Base-by-base conservation (phyloP, 2,888 invertebrate species). In the Trichacis sp. region DNA sequence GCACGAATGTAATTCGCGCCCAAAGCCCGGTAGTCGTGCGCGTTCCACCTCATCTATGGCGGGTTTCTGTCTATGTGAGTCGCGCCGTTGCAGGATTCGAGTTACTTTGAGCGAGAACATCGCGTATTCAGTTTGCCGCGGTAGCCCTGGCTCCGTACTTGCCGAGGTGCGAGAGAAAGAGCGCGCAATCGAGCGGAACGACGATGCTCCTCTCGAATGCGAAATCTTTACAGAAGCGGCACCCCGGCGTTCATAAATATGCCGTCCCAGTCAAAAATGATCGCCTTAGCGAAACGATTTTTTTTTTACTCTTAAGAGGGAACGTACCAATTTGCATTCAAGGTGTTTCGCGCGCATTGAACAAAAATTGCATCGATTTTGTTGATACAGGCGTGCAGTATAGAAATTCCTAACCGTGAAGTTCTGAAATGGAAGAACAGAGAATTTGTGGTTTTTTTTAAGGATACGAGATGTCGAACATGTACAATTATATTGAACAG, bases 171-270 rank as follows among this genome's bases (percentile, higher is more conserved):
- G n/a, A 24, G 46, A n/a, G 46, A 24, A 29, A 46, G 24, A 46
- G 46, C n/a, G 46, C 24, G 46, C 46, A 29, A 46, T 46, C 46
- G 46, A 24, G 46, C 12, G 46, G 24, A 46, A 20, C 46, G 46
- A 24, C 46, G 46, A 46, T 46, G 46, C 24, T 24, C 18, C 46
- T 24, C 46, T 24, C 46, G 46, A 46, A 46, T 46, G 46, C 24
- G 29, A 46, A 46, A 46, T 46, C 46, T 43, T 43, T n/a, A 11
- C 18, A 43, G 15, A 14, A 42, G 18, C 42, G 36, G 5, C 12
- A 36, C n/a, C 2, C 36, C 42, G 19, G n/a, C 18, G 14, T 45
- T 17, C 45, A 45, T 45, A 45, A 45, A 20, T 45, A 45, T 19
- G 20, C 45, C 14, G 1, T 15, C 14, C 2, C 20, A 45, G 18